Evolutionary conservation across 2,113 vertebrate genomes (phyloP).

Genomic region (Connochaetes taurinus): DNA sequence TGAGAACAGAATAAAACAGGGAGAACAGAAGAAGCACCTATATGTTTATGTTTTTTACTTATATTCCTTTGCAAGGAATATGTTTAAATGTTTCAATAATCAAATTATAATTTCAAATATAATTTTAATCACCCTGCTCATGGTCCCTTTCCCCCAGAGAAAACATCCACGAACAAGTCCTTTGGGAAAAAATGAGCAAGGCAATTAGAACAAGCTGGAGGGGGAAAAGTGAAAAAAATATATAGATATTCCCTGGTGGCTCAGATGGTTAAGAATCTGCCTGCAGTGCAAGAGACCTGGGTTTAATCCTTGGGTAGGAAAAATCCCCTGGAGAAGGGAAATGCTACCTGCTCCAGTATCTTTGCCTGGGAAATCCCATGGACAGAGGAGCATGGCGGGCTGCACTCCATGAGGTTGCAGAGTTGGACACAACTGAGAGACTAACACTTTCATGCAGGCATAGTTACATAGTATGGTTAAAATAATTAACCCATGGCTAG

Average conservation of each 20-base stretch:
- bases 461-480: background rate
- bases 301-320: background rate
- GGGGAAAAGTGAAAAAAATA: background rate
- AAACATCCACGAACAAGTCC: background rate
- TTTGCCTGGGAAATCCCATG: background rate
- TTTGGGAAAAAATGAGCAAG: background rate
- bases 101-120: background rate
- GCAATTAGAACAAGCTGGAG: background rate
- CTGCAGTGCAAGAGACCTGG: background rate
- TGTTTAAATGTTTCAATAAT: background rate
- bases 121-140: background rate
- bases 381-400: background rate
- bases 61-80: background rate
- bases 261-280: background rate
- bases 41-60: background rate
- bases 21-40: background rate
- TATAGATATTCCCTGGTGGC: background rate
- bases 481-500: background rate
- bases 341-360: background rate
- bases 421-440: background rate
- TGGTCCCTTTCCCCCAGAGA: background rate
- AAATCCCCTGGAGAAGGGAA: background rate
- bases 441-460: background rate
- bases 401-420: background rate
- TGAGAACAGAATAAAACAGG: background rate